Evolutionary conservation across 2,888 invertebrate species (phyloP).

Genomic region (Caenorhabditis sulstoni): DNA sequence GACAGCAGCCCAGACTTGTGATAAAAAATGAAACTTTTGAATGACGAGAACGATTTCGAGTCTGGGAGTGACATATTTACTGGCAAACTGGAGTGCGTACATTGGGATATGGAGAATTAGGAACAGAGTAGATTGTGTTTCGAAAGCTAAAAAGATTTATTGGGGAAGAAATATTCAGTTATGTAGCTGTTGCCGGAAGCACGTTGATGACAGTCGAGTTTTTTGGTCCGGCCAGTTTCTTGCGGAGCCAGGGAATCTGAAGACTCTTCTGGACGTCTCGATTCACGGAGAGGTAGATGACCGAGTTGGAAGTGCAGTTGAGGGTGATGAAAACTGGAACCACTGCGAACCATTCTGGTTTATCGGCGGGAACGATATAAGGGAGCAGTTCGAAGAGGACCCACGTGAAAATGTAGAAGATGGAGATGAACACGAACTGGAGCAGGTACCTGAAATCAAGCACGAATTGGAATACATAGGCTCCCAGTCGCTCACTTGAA

Average conservation of each 20-base stretch:
- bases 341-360: constrained; percentile 41
- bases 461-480: too few species aligned
- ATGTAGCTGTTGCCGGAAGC: not conserved
- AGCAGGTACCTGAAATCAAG: constrained; percentile 59
- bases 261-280: constrained; percentile 42
- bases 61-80: not conserved
- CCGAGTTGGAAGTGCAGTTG: constrained; percentile 57
- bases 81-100: not conserved
- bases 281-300: constrained; percentile 57
- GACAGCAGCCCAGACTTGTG: not conserved
- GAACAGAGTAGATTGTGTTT: too few species aligned
- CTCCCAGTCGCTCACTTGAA: constrained; percentile 15
- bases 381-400: constrained; percentile 59
- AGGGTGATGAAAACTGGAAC: constrained; percentile 44
- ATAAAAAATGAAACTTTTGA: not conserved
- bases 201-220: not conserved
- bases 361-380: constrained; percentile 39
- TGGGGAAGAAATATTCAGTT: constrained; percentile 1
- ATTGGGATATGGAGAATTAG: too few species aligned
- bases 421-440: constrained; percentile 59
- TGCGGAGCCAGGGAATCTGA: constrained; percentile 6
- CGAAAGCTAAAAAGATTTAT: not conserved
- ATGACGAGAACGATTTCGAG: not conserved
- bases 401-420: constrained; percentile 61
- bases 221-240: not conserved